Conservation (phyloP, 2,888 invertebrate genomes). For the Baccha elongata region DNA sequence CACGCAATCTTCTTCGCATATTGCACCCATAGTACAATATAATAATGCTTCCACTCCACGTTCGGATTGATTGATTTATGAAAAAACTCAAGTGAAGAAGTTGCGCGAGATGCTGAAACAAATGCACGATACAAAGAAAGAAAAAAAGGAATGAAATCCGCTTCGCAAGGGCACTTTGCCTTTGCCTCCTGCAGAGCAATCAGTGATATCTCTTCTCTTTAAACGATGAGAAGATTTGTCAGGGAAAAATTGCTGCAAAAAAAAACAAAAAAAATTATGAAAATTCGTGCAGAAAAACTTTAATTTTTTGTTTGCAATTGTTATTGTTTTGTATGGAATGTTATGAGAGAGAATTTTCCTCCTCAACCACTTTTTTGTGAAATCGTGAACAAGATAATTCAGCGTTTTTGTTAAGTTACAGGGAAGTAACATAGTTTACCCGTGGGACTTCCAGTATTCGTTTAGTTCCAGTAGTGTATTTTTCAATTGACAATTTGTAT, state of each 20-base stretch:
- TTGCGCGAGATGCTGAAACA: constrained; percentile 16
- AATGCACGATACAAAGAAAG: not conserved
- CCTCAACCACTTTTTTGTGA: not conserved
- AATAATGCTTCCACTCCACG: constrained; percentile 1
- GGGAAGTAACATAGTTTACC: not conserved
- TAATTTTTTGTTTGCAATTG: constrained; percentile 5
- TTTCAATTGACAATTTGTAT: not conserved
- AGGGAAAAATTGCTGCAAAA: constrained; percentile 17
- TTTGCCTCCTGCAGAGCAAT: constrained; percentile 21
- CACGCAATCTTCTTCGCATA: constrained; percentile 55
- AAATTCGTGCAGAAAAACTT: constrained; percentile 34
- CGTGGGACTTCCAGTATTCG: constrained; percentile 15
- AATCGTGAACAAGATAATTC: not conserved
- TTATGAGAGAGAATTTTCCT: not conserved
- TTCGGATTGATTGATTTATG: constrained; percentile 58
- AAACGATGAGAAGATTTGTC: constrained; percentile 41
- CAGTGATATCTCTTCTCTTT: constrained; percentile 24
- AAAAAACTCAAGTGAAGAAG: constrained; percentile 25
- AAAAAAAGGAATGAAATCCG: not conserved
- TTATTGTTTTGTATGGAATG: constrained; percentile 28
- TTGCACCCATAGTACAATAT: constrained; percentile 43
- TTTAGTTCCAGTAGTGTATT: not conserved
- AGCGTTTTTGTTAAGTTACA: constrained; percentile 11
- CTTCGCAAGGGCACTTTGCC: constrained; percentile 5
- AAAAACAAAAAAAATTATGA: constrained; percentile 25